These are phyloP conservation scores for Caenorhabditis macrosperma DNA, from an alignment of 2,888 invertebrate species.

Conservation along the genomic window DNA sequence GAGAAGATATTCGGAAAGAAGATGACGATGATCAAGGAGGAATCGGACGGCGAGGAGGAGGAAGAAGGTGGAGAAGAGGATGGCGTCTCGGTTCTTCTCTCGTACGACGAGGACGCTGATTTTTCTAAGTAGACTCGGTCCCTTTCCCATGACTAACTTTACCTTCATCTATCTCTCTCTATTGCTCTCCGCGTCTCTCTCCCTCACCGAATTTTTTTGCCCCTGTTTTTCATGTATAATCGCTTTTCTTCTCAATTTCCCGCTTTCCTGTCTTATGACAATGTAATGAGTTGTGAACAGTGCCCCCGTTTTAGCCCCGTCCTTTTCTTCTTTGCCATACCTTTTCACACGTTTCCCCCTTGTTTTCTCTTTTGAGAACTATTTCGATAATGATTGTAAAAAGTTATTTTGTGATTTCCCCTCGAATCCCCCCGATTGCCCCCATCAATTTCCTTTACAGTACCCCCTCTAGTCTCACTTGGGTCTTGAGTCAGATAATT, in stretches of 20 bases:
- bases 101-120: slow-evolving; percentile 7
- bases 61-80: background rate
- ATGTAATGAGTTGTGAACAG: slow-evolving; percentile 40
- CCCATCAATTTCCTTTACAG: background rate
- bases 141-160: background rate
- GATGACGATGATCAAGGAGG: slow-evolving; percentile 59
- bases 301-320: background rate
- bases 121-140: slow-evolving; percentile 1
- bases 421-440: background rate
- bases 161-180: background rate
- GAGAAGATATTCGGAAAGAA: slow-evolving; percentile 58
- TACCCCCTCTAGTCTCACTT: slow-evolving; percentile 12
- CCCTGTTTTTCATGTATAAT: background rate
- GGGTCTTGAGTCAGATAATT: background rate
- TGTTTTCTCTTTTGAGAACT: slow-evolving; percentile 13
- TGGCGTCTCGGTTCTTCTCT: background rate
- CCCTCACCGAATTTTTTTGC: background rate
- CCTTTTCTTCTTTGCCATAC: background rate
- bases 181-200: background rate
- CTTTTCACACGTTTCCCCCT: slow-evolving; percentile 15
- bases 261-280: slow-evolving; percentile 19
- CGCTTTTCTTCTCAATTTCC: background rate
- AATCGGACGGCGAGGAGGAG: slow-evolving; percentile 32
- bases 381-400: slow-evolving; percentile 57
- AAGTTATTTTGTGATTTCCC: slow-evolving; percentile 48